Percentiles rank a stretch among this genome's conserved stretches.
phyloP scores from a whole-genome alignment of 2,797 vertebrate genomes.

The Smutsia temminckii region DNA sequence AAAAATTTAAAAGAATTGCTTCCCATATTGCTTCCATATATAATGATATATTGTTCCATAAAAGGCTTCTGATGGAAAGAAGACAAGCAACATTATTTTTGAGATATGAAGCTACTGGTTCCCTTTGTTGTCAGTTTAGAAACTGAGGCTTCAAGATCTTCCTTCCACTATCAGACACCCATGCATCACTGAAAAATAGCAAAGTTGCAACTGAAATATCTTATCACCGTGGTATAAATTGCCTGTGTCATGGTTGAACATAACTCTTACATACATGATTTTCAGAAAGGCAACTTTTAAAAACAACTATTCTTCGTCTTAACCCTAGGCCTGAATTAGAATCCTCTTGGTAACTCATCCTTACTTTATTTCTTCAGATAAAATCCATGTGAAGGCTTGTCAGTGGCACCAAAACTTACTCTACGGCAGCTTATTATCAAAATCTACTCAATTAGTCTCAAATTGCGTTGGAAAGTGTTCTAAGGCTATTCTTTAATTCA shows the following conservation, averaged over 20 bases:
- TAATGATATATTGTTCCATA: background rate
- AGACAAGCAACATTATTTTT: background rate
- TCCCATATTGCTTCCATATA: background rate
- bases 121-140: background rate
- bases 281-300: background rate
- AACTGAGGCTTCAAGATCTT: background rate
- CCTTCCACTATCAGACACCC: background rate
- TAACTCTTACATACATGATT: background rate
- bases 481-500: background rate
- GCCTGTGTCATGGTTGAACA: background rate
- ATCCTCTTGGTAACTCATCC: background rate
- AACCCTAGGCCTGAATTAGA: background rate
- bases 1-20: background rate
- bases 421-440: background rate
- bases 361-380: background rate
- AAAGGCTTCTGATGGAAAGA: background rate
- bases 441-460: background rate
- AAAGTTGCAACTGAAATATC: background rate
- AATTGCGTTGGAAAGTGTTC: background rate
- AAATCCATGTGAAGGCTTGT: background rate
- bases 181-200: background rate
- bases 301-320: background rate
- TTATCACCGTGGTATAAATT: background rate
- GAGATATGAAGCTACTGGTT: background rate
- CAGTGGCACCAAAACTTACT: background rate